Evolutionary conservation across 1,140 invertebrate genomes (phyloP).

Genomic region (Drosophila chauvacae): DNA sequence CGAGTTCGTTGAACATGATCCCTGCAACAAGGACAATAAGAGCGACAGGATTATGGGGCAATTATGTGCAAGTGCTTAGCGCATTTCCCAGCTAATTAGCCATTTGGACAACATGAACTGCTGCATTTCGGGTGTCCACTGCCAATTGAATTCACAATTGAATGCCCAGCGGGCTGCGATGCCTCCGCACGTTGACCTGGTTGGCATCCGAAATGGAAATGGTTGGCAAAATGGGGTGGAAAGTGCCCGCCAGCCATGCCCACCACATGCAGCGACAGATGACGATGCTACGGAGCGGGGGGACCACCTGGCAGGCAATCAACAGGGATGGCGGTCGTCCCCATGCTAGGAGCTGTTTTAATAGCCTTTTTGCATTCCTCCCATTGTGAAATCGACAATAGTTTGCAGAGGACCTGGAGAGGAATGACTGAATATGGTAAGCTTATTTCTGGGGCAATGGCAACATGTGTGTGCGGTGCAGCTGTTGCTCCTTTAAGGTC

Average conservation of each 20-base stretch:
- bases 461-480: constrained; percentile 13
- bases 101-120: constrained; percentile 55
- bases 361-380: constrained; percentile 41
- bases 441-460: constrained; percentile 7
- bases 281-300: constrained; percentile 18
- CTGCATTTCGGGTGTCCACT: constrained; percentile 55
- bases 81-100: constrained; percentile 78
- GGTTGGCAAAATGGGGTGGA: constrained; percentile 6
- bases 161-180: constrained; percentile 52
- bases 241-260: constrained; percentile 23
- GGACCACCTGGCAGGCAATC: constrained; percentile 60
- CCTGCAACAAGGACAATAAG: constrained; percentile 13
- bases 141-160: constrained; percentile 71
- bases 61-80: constrained; percentile 82
- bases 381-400: constrained; percentile 34
- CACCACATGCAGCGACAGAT: constrained; percentile 21
- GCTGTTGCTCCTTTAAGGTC: constrained; percentile 27
- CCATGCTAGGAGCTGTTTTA: constrained; percentile 28
- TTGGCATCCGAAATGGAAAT: constrained; percentile 39
- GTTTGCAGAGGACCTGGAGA: constrained; percentile 19
- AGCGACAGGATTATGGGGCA: constrained; percentile 60
- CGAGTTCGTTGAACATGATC: constrained; percentile 25
- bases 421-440: constrained; percentile 14
- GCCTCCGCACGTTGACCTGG: constrained; percentile 22
- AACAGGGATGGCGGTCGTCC: neutral